Conservation (phyloP, 2,113 vertebrate genomes). For the Corydoras sp. region DNA sequence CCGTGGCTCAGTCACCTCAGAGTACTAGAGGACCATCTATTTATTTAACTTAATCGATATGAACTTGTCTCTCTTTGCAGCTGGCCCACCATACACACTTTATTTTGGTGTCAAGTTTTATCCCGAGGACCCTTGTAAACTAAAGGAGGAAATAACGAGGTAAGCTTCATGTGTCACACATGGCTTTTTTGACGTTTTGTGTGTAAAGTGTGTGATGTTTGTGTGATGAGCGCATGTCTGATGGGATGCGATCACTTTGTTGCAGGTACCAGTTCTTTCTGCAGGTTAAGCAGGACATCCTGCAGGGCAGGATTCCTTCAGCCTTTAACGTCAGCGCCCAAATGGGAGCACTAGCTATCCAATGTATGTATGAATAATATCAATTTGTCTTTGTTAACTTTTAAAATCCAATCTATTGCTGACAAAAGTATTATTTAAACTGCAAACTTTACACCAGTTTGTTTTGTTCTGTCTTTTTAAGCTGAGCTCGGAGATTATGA, state of each 20-base stretch:
- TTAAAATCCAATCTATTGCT: background rate
- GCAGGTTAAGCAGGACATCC: conserved; percentile 84
- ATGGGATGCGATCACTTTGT: conserved; percentile 43
- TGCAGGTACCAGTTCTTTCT: conserved; percentile 85
- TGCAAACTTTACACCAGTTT: too few relatives aligned
- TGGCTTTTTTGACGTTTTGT: background rate
- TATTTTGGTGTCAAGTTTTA: conserved; percentile 95
- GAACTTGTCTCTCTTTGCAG: conserved; percentile 56
- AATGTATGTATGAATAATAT: conserved; percentile 64
- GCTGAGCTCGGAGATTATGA: conserved; percentile 86
- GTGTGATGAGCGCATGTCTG: conserved; percentile 35
- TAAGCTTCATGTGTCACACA: conserved; percentile 43
- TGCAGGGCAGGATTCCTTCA: conserved; percentile 79
- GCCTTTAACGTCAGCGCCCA: conserved; percentile 64
- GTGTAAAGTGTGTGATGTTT: background rate
- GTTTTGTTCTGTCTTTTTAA: conserved; percentile 41
- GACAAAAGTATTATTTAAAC: too few relatives aligned
- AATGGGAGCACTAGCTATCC: conserved; percentile 76
- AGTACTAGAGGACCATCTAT: too few relatives aligned
- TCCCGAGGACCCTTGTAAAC: conserved; percentile 78
- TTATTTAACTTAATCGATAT: background rate
- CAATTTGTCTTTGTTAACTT: background rate
- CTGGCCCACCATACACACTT: conserved; percentile 84
- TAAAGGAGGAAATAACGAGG: conserved; percentile 87
- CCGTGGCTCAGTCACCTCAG: too few relatives aligned